A percentile compares a stretch with the other conserved stretches of the same genome.
Conservation (phyloP, 2,888 invertebrate species). For the Cactoblastis cactorum region DNA sequence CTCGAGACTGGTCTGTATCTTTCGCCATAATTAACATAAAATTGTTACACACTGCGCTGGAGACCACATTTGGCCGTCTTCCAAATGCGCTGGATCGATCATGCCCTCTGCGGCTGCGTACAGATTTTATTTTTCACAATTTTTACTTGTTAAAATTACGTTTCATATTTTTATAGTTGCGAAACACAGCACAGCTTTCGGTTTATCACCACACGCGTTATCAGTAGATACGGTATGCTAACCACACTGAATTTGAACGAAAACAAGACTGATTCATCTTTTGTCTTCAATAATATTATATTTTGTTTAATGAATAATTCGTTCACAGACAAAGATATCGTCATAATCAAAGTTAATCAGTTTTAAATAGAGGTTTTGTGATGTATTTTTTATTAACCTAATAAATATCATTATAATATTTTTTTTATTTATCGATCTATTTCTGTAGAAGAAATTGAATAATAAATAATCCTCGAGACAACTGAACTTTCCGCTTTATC, state of each 20-base stretch:
- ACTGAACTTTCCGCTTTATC: no score
- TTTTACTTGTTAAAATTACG: neutral
- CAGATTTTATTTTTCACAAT: neutral
- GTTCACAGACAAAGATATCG: no score
- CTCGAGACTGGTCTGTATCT: constrained; percentile 77
- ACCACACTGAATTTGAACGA: neutral
- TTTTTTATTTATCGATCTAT: no score
- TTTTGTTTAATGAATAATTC: neutral
- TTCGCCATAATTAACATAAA: constrained; percentile 19
- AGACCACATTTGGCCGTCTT: constrained; percentile 60
- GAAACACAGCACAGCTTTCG: neutral
- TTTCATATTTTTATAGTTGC: neutral
- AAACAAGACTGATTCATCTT: neutral
- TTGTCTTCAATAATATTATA: neutral
- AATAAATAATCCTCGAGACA: no score
- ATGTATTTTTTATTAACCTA: no score
- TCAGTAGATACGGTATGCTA: constrained; percentile 4
- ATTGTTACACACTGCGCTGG: constrained; percentile 43
- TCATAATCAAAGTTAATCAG: no score
- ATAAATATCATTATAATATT: no score
- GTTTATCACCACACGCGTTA: constrained; percentile 7
- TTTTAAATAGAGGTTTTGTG: no score
- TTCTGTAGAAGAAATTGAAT: no score
- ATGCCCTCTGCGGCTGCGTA: constrained; percentile 54
- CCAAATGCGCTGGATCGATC: constrained; percentile 73